phyloP scores from a whole-genome alignment of 2,113 vertebrate species.

The Xenopus tropicalis region UCB_Xtro_10.0 CM004448.2:136891001-136891500 shows the following conservation, averaged over 20 bases:
- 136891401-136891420: constrained; percentile 12
- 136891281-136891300: constrained; percentile 1
- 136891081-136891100: too few relatives aligned
- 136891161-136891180: not conserved
- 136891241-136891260: constrained; percentile 1
- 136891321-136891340: not conserved
- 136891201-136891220: constrained; percentile 8
- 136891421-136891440: constrained; percentile 26
- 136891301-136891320: constrained; percentile 6
- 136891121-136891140: too few relatives aligned
- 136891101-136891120: too few relatives aligned
- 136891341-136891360: not conserved
- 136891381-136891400: constrained; percentile 14
- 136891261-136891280: constrained; percentile 14
- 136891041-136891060: too few relatives aligned
- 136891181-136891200: not conserved
- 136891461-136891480: not conserved
- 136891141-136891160: not conserved
- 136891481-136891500: constrained; percentile 11
- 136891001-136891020: too few relatives aligned
- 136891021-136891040: too few relatives aligned
- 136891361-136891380: not conserved
- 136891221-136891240: not conserved
- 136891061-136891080: too few relatives aligned
- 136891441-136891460: constrained; percentile 5